Conservation (phyloP, 2,888 invertebrate species). For the Rhaphigaster nebulosa region DNA sequence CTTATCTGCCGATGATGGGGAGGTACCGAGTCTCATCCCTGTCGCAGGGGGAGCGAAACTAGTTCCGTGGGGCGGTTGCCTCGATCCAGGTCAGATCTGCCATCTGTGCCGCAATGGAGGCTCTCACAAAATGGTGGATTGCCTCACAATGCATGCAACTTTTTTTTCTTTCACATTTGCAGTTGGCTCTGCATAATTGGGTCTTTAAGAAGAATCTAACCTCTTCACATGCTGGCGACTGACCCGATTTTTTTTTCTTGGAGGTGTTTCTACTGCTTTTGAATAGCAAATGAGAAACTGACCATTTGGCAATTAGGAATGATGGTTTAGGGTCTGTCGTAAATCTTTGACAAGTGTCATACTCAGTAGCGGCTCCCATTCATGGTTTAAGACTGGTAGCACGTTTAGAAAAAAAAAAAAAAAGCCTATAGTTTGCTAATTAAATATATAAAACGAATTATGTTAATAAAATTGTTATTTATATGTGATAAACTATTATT, state of each 20-base stretch:
- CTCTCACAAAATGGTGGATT: conserved; percentile 29
- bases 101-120: conserved; percentile 17
- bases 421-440: neutral
- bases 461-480: too few species aligned
- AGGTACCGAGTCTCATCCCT: neutral
- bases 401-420: neutral
- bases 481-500: too few species aligned
- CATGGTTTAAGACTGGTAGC: neutral
- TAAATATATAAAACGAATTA: too few species aligned
- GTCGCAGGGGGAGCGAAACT: neutral
- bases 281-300: conserved; percentile 36
- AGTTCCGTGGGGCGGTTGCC: neutral
- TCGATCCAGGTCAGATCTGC: conserved; percentile 27
- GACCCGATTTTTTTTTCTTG: neutral
- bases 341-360: conserved; percentile 33
- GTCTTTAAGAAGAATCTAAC: neutral
- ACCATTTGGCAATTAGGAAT: neutral
- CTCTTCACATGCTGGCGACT: neutral
- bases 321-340: neutral
- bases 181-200: conserved; percentile 16
- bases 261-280: neutral
- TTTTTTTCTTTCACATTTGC: neutral
- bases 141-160: neutral
- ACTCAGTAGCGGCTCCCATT: neutral
- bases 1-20: conserved; percentile 33